A percentile compares a stretch with the other conserved stretches of the same genome.
Conservation (phyloP, 2,113 vertebrate genomes). For the Chauna torquata region DNA sequence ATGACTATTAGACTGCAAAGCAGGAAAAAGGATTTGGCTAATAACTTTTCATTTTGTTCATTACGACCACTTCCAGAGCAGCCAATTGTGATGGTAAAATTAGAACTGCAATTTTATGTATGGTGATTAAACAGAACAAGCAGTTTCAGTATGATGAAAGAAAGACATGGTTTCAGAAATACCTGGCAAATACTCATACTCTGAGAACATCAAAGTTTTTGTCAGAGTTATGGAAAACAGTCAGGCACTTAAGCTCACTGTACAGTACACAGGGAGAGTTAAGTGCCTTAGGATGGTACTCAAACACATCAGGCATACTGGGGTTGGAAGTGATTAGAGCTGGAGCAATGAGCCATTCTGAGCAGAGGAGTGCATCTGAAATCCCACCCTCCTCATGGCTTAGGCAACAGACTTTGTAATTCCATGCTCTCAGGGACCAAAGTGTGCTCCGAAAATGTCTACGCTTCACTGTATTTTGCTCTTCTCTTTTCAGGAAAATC, state of each 20-base stretch:
- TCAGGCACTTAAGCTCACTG: not conserved
- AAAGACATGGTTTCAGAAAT: not conserved
- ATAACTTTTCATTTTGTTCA: constrained; percentile 51
- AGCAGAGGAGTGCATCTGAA: not conserved
- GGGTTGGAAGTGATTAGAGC: not conserved
- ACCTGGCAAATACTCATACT: not conserved
- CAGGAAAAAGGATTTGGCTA: constrained; percentile 39
- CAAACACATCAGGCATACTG: not conserved
- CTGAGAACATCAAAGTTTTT: not conserved
- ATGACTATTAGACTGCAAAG: constrained; percentile 22
- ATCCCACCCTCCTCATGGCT: not conserved
- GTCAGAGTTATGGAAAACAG: not conserved
- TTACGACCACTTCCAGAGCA: constrained; percentile 19
- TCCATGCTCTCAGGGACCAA: not conserved
- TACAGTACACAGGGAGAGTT: not conserved
- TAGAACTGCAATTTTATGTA: not conserved
- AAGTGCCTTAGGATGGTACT: not conserved
- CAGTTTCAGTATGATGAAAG: not conserved
- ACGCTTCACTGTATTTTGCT: not conserved
- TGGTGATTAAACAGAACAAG: not conserved
- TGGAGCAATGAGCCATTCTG: not conserved
- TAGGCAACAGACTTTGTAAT: not conserved
- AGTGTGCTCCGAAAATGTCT: not conserved
- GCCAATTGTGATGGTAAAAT: constrained; percentile 26
- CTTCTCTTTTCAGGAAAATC: not conserved